Evolutionary conservation across 2,797 vertebrate species (phyloP), one percentile per base, ranked within the genome.

Genomic region (Tapera naevia): DNA sequence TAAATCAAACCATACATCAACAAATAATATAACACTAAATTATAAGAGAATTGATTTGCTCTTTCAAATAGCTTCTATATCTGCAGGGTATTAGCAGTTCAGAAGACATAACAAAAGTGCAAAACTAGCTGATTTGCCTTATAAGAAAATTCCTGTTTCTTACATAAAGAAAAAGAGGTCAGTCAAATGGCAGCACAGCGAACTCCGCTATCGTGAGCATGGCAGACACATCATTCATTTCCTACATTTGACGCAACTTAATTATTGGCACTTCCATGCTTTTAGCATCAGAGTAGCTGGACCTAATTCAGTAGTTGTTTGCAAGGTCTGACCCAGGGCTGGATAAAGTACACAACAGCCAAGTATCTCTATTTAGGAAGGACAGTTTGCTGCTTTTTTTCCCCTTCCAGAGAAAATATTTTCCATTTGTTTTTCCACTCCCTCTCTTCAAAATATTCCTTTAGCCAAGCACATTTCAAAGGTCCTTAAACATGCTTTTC

Each of bases 361-460:
- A 95, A 91, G 60, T 79, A 76, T 76, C 73, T 75, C 64, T 93
- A 5, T 73, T 95, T 66, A 91, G 73, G 75, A 95, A 94, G 60
- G 82, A 79, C 73, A 81, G 80, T 73, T 94, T 82, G 60, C 70
- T 76, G 70, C 24, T 33, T 85, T 82, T 78, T 64, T 94, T 65
- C 7, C 13, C 51, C 45, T 95, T 84, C 94, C 86, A 95, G 90
- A 94, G 91, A 90, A 95, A 94, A 93, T 88, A 94, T 85, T 97
- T 97, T 94, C 80, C 93, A 74, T 94, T 96, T 96, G 74, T 96
- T 95, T 96, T 96, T 94, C 89, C 64, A 94, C 91, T 96, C 96
- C 95, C 71, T 86, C 67, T 91, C 94, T 93, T 85, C 78, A 90
- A 95, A 96, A 93, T 93, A 96, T 88, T 76, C 74, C 83, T 93